Conservation (phyloP, 2,888 invertebrate species). For the Drosophila prolongata region DNA sequence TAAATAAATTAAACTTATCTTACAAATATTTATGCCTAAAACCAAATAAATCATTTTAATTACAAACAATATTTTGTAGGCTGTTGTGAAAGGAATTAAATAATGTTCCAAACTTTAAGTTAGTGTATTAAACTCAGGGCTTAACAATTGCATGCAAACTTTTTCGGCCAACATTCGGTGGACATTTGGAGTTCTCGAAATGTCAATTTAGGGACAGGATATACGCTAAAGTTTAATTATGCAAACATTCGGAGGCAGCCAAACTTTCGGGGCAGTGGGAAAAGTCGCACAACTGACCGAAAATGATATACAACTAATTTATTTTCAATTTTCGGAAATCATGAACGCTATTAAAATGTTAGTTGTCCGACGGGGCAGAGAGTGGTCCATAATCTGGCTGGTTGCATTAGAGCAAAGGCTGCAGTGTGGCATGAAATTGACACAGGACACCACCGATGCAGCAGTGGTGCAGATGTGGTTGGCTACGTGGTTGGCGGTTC, state of each 20-base stretch:
- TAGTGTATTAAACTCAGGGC: slow-evolving; percentile 1
- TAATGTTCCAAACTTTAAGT: background rate
- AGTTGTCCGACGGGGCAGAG: slow-evolving; percentile 41
- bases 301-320: slow-evolving; percentile 79
- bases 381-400: slow-evolving; percentile 48
- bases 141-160: background rate
- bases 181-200: slow-evolving; percentile 50
- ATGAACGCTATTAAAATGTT: slow-evolving; percentile 76
- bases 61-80: too few relatives aligned
- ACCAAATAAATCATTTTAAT: too few relatives aligned
- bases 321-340: slow-evolving; percentile 79
- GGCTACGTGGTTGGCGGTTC: slow-evolving; percentile 6
- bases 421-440: slow-evolving; percentile 63
- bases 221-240: slow-evolving; percentile 69
- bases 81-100: too few relatives aligned
- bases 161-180: slow-evolving; percentile 10
- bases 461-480: slow-evolving; percentile 57
- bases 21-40: too few relatives aligned
- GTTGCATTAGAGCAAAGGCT: slow-evolving; percentile 39
- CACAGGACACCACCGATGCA: slow-evolving; percentile 41
- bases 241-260: slow-evolving; percentile 52
- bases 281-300: slow-evolving; percentile 38
- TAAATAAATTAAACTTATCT: too few relatives aligned
- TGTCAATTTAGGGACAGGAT: slow-evolving; percentile 74
- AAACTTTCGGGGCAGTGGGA: background rate